Base-by-base conservation (phyloP, 2,888 invertebrate species). In the Himalopsyche kuldschensis region DNA sequence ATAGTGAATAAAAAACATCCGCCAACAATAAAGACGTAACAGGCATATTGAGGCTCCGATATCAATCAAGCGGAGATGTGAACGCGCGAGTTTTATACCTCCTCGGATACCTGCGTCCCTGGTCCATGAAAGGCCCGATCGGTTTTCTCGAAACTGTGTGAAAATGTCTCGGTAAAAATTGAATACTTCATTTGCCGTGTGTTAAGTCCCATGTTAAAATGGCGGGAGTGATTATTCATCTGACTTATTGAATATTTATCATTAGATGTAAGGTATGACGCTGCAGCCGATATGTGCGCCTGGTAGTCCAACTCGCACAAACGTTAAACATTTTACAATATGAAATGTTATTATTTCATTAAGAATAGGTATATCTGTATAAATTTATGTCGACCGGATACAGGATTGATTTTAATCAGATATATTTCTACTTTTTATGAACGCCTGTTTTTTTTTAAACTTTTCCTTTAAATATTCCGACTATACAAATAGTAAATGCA, bases 231-330 rank as follows among this genome's bases (percentile, higher is more conserved):
- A 85, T 85, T 85, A 85, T 85, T 85, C 85, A 85, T 77, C 20
- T n/a, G 69, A 6, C 78, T 76, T 83, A 85, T 85, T 85, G 82
- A 85, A 85, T 85, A 85, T 85, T 85, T 85, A 85, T 85, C 85
- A 85, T 55, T n/a, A n/a, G 32, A 35, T 20, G 24, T 55, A 20
- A 20, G 55, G 55, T 20, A 20, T 1, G n/a, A 4, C 55, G 55
- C 8, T 20, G 55, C 55, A 55, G 24, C 10, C 6, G 20, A 20
- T 55, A 55, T 20, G 24, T 55, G n/a, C 10, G 6, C 55, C 24
- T 55, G 24, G 55, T 48, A n/a, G 48, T 17, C n/a, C 48, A 48
- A n/a, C 17, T 17, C 6, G 48, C n/a, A n/a, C 48, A n/a, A 48
- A 48, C 48, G 6, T 48, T n/a, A 48, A 20, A 48, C 48, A 48